These are phyloP conservation scores for Menidia beryllina DNA, from an alignment of 2,113 vertebrate genomes.

Conservation along the genomic window DNA sequence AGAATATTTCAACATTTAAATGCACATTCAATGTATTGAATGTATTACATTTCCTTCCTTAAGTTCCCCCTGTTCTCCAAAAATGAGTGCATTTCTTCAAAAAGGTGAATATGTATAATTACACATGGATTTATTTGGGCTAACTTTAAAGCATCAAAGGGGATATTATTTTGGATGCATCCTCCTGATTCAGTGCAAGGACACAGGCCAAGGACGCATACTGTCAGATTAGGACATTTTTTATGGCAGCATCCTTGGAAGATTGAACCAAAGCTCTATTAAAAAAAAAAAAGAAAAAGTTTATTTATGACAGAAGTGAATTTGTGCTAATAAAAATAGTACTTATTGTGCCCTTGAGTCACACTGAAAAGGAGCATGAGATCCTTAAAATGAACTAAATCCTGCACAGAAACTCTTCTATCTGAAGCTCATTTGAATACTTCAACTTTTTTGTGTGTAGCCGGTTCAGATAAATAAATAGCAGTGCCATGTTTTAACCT, in stretches of 20 bases:
- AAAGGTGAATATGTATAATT: constrained; percentile 35
- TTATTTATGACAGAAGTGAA: constrained; percentile 23
- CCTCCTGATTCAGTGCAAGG: constrained; percentile 34
- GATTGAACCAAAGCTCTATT: constrained; percentile 31
- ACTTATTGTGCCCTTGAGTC: constrained; percentile 33
- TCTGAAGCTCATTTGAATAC: neutral
- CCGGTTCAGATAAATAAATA: neutral
- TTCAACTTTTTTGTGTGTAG: neutral
- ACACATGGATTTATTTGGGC: constrained; percentile 44
- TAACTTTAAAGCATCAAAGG: constrained; percentile 38
- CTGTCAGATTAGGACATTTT: constrained; percentile 47
- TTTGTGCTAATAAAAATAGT: constrained; percentile 31
- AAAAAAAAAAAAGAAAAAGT: constrained; percentile 27
- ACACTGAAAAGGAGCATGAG: too few relatives aligned
- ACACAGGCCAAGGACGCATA: constrained; percentile 50
- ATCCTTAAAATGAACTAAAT: neutral
- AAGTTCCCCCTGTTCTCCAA: neutral
- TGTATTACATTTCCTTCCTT: constrained; percentile 19
- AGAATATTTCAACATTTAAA: too few relatives aligned
- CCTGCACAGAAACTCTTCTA: neutral
- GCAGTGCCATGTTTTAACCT: too few relatives aligned
- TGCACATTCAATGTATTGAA: too few relatives aligned
- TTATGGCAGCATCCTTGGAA: constrained; percentile 27
- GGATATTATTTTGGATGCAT: constrained; percentile 52
- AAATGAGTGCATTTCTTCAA: neutral